Evolutionary conservation across 2,797 vertebrate species (phyloP), one percentile per base, ranked within the genome.

Genomic region (Novumbra hubbsi): DNA sequence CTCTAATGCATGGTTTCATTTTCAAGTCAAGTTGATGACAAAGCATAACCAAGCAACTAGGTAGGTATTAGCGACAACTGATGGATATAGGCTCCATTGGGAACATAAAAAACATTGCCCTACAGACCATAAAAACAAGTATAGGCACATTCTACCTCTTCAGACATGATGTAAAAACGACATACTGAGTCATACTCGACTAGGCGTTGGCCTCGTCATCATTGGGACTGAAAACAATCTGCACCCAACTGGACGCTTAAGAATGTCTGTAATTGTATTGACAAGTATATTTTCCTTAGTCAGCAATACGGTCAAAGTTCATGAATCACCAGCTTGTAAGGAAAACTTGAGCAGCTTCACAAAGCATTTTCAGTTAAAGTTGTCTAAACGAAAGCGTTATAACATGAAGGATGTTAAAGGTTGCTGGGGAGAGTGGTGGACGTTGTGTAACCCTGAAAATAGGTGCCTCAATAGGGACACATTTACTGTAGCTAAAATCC

Each of bases 241-340:
- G 16, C 4, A 19, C 28, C 62, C 55, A 15, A 64, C 16, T 64
- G 28, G 28, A 64, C 28, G 27, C 28, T 64, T 15, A 12, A 32
- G 27, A 28, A 19, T 32, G 5, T 19, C 62, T 30, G 27, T 28
- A 15, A 19, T 72, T 72, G 48, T 5, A 32, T 27, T 17, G 28
- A 24, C 38, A 49, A 17, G 0, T 7, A 30, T 4, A n/a, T 49
- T 14, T 45, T 1, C 11, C 0, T 7, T 48, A 27, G 63, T 32
- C n/a, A 66, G n/a, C 74, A 65, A 74, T 52, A 27, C 34, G 8
- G 15, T 45, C 48, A 67, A 81, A 76, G 74, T 72, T 75, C 49
- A 71, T 34, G 60, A 73, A 41, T 77, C 71, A 66, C 41, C 62
- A 21, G 27, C 19, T 45, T n/a, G 41, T 12, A 17, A 65, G 63